Base-by-base conservation (phyloP, 2,888 invertebrate species). In the Xestia ashworthii region DNA sequence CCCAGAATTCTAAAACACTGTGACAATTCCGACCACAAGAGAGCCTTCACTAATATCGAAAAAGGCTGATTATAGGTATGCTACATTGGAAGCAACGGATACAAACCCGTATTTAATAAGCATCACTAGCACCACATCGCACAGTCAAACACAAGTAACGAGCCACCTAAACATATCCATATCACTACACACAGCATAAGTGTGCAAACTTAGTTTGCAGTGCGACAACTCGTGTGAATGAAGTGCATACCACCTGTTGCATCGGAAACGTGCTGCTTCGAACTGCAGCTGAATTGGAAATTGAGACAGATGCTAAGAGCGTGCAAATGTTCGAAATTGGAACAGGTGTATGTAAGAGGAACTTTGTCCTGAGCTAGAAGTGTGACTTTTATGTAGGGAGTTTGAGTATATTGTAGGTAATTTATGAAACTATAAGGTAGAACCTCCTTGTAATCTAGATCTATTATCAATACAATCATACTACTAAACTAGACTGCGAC, bases 211-310 rank as follows among this genome's bases (percentile, higher is more conserved):
- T 22, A 55, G 77, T 25, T 46, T n/a, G 14, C 22, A 46, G 12
- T 16, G 14, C 11, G 48, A 50, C 25, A 58, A 60, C 41, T 48
- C 12, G 12, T 62, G 25, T 25, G 16, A 50, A 12, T 78, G n/a
- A 69, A 50, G 50, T 50, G n/a, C 60, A 69, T 38, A 22, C 25
- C 77, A 71, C 22, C 53, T 62, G 53, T 79, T 64, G 53, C 22
- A 25, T 53, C 9, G 16, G 44, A 46, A 16, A 60, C 50, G 38
- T 53, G 50, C 60, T 38, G 32, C 48, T 65, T 16, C 16, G 8
- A 50, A 69, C 22, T 46, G 50, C 50, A 50, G 44, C 19, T 77
- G 65, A 14, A 65, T 65, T 44, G n/a, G 44, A 65, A 44, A 44
- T 65, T n/a, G 65, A 44, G 44, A 65, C 44, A 65, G 44, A 44